Evolutionary conservation across 1,140 invertebrate species (phyloP).

Genomic region (Drosophila sproati): DNA sequence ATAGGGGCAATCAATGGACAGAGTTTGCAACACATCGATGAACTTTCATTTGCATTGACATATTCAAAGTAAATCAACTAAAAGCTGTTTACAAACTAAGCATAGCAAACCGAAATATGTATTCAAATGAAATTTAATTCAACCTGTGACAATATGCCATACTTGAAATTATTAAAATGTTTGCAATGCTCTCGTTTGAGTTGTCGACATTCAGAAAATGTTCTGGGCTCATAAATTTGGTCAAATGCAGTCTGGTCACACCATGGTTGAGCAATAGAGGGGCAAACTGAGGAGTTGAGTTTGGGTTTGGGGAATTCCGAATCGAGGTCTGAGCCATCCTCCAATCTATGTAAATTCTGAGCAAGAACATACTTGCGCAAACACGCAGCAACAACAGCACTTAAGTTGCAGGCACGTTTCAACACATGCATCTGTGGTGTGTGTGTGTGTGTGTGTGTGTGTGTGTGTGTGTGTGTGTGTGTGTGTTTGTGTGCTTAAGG

Average conservation of each 20-base stretch:
- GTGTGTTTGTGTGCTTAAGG: slow-evolving; percentile 20
- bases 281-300: neutral
- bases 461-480: slow-evolving; percentile 12
- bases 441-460: slow-evolving; percentile 20
- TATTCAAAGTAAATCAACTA: too few relatives aligned
- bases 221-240: neutral
- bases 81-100: too few relatives aligned
- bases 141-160: too few relatives aligned
- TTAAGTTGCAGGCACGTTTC: slow-evolving; percentile 13
- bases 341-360: slow-evolving; percentile 57
- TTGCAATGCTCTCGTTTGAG: neutral
- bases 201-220: too few relatives aligned
- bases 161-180: neutral
- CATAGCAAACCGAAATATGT: too few relatives aligned
- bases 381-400: slow-evolving; percentile 30
- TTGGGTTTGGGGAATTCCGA: neutral
- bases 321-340: neutral
- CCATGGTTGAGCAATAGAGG: neutral
- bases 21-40: too few relatives aligned
- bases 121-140: too few relatives aligned
- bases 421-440: slow-evolving; percentile 10
- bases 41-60: too few relatives aligned
- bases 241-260: neutral
- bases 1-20: too few relatives aligned
- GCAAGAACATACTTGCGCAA: slow-evolving; percentile 53